These are phyloP conservation scores for Pollenia labialis DNA, from an alignment of 2,888 invertebrate species.

Conservation along the genomic window DNA sequence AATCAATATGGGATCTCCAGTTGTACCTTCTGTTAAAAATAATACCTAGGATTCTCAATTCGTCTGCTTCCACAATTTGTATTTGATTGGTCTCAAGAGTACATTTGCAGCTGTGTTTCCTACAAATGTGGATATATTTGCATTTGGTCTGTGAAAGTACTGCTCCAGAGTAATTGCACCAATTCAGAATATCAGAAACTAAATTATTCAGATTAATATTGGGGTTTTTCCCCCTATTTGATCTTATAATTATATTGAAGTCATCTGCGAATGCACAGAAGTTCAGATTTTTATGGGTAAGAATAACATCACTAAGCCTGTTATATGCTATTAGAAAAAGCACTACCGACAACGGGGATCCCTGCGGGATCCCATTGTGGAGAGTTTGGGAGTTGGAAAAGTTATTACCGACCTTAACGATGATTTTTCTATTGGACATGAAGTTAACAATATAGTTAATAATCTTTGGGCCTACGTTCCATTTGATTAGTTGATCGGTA, in stretches of 20 bases:
- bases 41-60: no score
- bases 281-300: neutral
- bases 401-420: no score
- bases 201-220: neutral
- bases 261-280: neutral
- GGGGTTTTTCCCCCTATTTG: neutral
- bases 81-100: neutral
- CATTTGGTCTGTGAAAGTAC: slow-evolving; percentile 23
- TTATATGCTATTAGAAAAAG: slow-evolving; percentile 33
- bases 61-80: neutral
- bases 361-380: no score
- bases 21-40: no score
- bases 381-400: no score
- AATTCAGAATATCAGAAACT: neutral
- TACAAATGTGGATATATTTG: slow-evolving; percentile 38
- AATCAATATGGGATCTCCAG: neutral
- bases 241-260: neutral
- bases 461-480: slow-evolving; percentile 17
- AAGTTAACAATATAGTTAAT: slow-evolving; percentile 16
- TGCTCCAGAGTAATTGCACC: slow-evolving; percentile 38
- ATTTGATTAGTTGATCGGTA: neutral
- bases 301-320: slow-evolving; percentile 8
- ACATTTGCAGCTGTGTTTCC: slow-evolving; percentile 5
- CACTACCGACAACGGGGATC: neutral
- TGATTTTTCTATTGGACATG: neutral